Conservation (phyloP, 1,140 invertebrate genomes). For the Scylla paramamosain region DNA sequence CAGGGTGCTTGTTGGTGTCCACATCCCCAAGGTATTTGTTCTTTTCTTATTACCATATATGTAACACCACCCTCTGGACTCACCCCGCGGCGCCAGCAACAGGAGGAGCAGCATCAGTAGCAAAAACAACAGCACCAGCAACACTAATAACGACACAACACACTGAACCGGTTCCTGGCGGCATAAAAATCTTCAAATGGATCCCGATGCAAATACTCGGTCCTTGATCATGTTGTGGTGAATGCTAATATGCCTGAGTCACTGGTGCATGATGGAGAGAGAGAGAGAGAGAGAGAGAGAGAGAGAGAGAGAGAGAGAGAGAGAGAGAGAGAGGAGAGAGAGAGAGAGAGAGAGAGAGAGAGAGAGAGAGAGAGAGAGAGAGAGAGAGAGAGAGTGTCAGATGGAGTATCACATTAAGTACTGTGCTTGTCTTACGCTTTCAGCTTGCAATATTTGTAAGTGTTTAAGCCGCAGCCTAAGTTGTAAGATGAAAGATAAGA, state of each 20-base stretch:
- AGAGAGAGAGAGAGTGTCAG: background rate
- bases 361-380: too few species aligned
- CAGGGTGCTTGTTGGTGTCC: background rate
- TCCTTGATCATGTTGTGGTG: conserved; percentile 13
- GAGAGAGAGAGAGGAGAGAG: background rate
- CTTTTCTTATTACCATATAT: conserved; percentile 13
- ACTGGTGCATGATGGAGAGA: background rate
- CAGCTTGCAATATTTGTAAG: background rate
- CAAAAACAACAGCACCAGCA: background rate
- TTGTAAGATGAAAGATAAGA: background rate
- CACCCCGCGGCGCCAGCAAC: background rate
- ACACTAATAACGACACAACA: conserved; percentile 22
- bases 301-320: conserved; percentile 3
- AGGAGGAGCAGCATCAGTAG: background rate
- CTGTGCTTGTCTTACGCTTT: background rate
- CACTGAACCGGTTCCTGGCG: background rate
- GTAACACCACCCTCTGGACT: background rate
- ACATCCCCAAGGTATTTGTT: background rate
- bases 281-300: background rate
- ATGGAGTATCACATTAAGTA: background rate
- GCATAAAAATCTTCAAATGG: conserved; percentile 23
- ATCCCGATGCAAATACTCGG: conserved; percentile 3
- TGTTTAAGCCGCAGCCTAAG: background rate
- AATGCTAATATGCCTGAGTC: conserved; percentile 22
- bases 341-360: background rate